Evolutionary conservation across 2,888 invertebrate genomes (phyloP), one percentile per base, ranked within the genome.

Genomic region (Caenorhabditis japonica): DNA sequence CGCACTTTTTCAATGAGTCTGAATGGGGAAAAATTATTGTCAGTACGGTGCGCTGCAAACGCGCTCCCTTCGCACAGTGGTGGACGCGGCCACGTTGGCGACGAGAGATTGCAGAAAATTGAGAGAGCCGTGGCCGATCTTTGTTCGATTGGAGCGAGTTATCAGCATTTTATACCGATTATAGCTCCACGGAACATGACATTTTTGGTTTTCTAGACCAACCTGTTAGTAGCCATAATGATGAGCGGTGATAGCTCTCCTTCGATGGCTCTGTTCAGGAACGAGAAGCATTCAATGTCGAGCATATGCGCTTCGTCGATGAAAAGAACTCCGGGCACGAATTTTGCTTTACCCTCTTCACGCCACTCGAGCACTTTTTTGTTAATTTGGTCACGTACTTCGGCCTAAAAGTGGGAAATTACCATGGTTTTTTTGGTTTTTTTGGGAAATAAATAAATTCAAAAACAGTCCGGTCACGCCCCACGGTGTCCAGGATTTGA

Each of bases 231-330:
- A 0, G 99, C 99, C 95, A 99, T 97, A 41, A 99, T 95, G 0
- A 99, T 93, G 0, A 99, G 92, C 0, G 99, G 99, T 0, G 97
- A 94, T 91, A 97, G 95, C 85, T 99, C 97, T n/a, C 74, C 66
- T 88, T 99, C 99, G 25, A 99, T 89, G 0, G 97, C 97, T 4
- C 99, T 92, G 90, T 99, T 99, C 7, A 99, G 90, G 89, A 93
- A 99, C 0, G 97, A 97, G 90, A 99, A 99, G 88, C 97, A 99
- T 88, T 99, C 99, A 43, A 99, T 95, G 88, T 99, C 99, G 79
- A 99, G 90, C 97, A 99, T 97, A 88, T 99, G 99, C 0, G 94
- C 86, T 70, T 88, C 85, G 62, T 88, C 84, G 30, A 82, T 77
- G 83, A 89, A 87, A 12, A 87, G 71, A 23, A 87, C 97, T 0